Conservation (phyloP, 2,113 vertebrate species). For the Camelus bactrianus region DNA sequence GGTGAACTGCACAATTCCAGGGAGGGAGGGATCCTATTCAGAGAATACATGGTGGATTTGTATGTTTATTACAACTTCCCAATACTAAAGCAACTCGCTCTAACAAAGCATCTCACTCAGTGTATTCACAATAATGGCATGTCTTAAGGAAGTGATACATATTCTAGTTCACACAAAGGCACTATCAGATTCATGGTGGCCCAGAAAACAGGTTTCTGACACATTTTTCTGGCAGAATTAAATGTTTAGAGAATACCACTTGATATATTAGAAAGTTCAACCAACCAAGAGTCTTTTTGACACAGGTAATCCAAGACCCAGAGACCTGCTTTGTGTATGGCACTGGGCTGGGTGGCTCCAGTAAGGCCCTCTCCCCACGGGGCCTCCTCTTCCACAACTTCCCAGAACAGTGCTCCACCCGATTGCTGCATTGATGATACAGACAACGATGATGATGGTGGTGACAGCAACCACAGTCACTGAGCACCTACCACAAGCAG, state of each 20-base stretch:
- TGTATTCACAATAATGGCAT: neutral
- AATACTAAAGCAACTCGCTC: neutral
- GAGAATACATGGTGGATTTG: neutral
- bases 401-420: neutral
- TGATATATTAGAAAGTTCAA: neutral
- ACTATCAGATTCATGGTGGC: neutral
- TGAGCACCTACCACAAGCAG: neutral
- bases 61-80: neutral
- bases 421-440: neutral
- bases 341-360: neutral
- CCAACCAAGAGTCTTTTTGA: neutral
- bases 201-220: neutral
- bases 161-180: slow-evolving; percentile 36
- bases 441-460: neutral
- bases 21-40: neutral
- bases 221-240: slow-evolving; percentile 22
- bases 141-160: neutral
- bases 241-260: neutral
- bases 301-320: neutral
- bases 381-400: neutral
- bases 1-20: neutral
- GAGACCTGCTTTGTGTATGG: neutral
- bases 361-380: neutral
- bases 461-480: neutral
- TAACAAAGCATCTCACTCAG: neutral